Conservation (phyloP, 2,113 vertebrate genomes). For the Dromas ardeola region DNA sequence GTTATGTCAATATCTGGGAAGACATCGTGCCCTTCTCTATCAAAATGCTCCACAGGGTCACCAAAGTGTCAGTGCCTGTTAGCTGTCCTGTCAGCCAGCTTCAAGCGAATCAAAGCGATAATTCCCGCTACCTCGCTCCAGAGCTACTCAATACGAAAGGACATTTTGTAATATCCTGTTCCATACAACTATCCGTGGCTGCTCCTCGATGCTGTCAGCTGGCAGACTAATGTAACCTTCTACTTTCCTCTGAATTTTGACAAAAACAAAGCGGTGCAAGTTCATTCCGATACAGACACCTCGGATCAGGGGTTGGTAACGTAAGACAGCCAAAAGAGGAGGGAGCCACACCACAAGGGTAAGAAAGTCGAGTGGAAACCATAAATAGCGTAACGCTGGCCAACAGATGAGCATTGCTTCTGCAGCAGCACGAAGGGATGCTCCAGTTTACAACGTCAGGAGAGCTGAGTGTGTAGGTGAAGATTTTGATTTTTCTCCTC, state of each 20-base stretch:
- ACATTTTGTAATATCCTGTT: neutral
- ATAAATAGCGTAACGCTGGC: fast-evolving
- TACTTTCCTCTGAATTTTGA: neutral
- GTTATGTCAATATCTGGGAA: neutral
- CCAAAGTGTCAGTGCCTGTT: neutral
- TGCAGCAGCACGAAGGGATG: fast-evolving
- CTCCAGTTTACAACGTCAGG: neutral
- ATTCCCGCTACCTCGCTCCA: neutral
- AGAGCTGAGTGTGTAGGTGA: neutral
- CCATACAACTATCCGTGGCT: neutral
- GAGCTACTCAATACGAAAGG: neutral
- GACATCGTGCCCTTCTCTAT: neutral
- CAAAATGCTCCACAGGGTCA: neutral
- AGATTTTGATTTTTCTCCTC: neutral
- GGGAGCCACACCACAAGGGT: neutral
- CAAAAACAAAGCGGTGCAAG: neutral
- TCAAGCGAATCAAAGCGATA: neutral
- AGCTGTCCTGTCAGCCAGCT: neutral
- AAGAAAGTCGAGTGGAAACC: neutral
- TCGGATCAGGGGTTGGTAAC: neutral
- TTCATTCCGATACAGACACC: neutral
- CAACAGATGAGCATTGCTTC: neutral
- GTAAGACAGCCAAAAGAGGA: neutral
- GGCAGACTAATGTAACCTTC: neutral
- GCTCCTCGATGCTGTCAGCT: neutral